These are phyloP conservation scores for Probosciger aterrimus DNA, from an alignment of 2,113 vertebrate genomes.

Conservation along the genomic window DNA sequence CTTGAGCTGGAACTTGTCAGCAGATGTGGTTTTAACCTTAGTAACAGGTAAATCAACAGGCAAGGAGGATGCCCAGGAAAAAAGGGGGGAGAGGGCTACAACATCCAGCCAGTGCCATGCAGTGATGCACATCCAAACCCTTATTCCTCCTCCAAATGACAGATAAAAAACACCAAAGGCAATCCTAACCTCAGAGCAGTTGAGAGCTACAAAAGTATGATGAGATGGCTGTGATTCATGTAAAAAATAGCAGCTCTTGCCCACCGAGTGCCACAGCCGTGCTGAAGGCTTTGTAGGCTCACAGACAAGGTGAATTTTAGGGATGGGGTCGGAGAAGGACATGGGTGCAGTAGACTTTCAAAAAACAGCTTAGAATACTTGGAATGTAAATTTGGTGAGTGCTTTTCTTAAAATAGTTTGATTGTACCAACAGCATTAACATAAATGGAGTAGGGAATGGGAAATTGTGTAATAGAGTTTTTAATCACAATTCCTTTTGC, in stretches of 20 bases:
- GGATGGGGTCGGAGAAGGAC: not conserved
- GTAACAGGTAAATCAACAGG: not conserved
- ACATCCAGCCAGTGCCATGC: not conserved
- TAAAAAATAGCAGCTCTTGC: not conserved
- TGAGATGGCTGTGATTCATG: not conserved
- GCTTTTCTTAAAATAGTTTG: not conserved
- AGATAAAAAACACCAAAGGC: not conserved
- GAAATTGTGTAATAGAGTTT: not conserved
- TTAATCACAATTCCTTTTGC: not conserved
- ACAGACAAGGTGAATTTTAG: not conserved
- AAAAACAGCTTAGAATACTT: not conserved
- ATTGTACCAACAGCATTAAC: not conserved
- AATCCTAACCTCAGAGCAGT: not conserved
- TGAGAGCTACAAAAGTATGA: not conserved
- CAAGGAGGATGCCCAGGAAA: not conserved
- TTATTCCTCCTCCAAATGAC: not conserved
- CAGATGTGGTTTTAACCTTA: not conserved
- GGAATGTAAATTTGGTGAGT: not conserved
- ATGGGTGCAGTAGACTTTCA: fast-evolving
- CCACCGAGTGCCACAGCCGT: not conserved
- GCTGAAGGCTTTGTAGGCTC: not conserved
- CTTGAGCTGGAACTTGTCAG: not conserved
- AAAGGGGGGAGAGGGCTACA: fast-evolving
- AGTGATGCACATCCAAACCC: not conserved
- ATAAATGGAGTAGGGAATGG: not conserved